Percentiles rank a stretch among this genome's conserved stretches.
Evolutionary conservation across 2,888 invertebrate species (phyloP).

Genomic region (Oligia latruncula): DNA sequence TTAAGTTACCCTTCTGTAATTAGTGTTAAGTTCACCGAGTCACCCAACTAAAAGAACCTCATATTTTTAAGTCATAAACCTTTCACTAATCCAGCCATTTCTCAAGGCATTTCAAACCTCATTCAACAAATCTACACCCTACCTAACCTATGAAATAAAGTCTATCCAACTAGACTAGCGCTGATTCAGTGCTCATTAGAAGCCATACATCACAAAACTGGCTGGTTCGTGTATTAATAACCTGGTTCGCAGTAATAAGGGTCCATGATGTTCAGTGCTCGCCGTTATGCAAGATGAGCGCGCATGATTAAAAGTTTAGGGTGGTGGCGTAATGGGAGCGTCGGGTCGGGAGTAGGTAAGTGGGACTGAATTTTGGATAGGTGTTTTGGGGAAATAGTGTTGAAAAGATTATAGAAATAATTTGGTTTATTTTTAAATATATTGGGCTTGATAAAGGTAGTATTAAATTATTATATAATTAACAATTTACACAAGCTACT

Average conservation of each 20-base stretch:
- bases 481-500: background rate
- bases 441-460: background rate
- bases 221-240: slow-evolving; percentile 76
- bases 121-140: background rate
- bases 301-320: slow-evolving; percentile 74
- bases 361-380: background rate
- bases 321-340: slow-evolving; percentile 64
- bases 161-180: slow-evolving; percentile 16
- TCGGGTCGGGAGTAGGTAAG: slow-evolving; percentile 44
- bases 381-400: background rate
- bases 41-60: background rate
- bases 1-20: background rate
- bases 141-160: slow-evolving; percentile 11
- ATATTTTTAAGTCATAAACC: background rate
- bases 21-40: background rate
- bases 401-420: background rate
- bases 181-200: slow-evolving; percentile 18
- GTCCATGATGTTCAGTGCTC: slow-evolving; percentile 81
- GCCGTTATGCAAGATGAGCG: slow-evolving; percentile 65
- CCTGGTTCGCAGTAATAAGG: slow-evolving; percentile 78
- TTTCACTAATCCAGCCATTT: background rate
- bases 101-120: background rate
- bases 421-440: background rate
- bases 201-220: slow-evolving; percentile 46
- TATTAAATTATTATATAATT: background rate